Evolutionary conservation across 2,888 invertebrate species (phyloP).

Genomic region (Philhelius pedissequus): DNA sequence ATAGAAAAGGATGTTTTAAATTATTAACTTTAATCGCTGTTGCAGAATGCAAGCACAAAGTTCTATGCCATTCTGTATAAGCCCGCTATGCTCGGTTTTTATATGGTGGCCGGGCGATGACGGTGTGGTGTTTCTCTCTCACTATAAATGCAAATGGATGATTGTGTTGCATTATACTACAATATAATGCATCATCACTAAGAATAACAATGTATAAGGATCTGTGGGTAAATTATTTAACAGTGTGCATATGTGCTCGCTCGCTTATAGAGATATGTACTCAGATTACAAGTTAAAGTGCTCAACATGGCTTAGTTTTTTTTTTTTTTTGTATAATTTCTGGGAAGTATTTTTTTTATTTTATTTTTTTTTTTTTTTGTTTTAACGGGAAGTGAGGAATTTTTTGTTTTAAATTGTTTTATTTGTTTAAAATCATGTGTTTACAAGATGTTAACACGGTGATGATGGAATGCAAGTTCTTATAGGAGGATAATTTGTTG

Average conservation of each 20-base stretch:
- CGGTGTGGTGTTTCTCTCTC: not conserved
- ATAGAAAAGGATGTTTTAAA: constrained; percentile 39
- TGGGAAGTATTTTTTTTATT: not conserved
- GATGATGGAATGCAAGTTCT: not conserved
- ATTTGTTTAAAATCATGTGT: constrained; percentile 9
- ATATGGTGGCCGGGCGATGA: not conserved
- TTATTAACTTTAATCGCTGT: constrained; percentile 60
- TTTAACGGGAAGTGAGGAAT: not conserved
- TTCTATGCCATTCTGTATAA: not conserved
- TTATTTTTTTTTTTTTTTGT: not conserved
- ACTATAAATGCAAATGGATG: constrained; percentile 50
- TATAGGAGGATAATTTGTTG: not conserved
- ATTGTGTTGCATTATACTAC: constrained; percentile 14
- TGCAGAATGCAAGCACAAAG: constrained; percentile 19
- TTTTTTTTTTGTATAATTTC: not conserved
- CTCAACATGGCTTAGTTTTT: constrained; percentile 3
- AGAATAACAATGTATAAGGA: constrained; percentile 43
- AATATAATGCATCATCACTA: constrained; percentile 16
- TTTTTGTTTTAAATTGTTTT: not conserved
- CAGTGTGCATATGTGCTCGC: constrained; percentile 44
- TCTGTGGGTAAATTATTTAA: constrained; percentile 56
- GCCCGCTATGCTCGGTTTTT: no score
- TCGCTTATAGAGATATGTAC: not conserved
- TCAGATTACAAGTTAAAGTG: constrained; percentile 54
- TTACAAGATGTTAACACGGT: constrained; percentile 26